Evolutionary conservation across 2,888 invertebrate species (phyloP).

Genomic region (Tenthredo scrophulariae): DNA sequence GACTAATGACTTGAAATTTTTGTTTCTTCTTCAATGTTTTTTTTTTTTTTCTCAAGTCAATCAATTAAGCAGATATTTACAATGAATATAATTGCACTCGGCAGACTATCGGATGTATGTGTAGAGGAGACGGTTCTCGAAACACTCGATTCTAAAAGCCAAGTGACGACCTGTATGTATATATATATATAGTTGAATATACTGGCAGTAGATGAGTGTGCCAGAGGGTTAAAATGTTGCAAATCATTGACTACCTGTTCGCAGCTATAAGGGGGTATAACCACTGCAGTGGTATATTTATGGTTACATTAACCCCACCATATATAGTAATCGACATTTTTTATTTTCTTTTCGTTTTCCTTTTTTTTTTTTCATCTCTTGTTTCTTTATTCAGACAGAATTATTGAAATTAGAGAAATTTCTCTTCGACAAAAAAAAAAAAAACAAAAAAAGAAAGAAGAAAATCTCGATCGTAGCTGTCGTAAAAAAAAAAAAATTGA

Average conservation of each 20-base stretch:
- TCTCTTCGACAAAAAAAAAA: no score
- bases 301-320: neutral
- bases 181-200: slow-evolving; percentile 57
- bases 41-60: neutral
- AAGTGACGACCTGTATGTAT: neutral
- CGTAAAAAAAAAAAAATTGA: slow-evolving; percentile 19
- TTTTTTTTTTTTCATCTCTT: neutral
- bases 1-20: no score
- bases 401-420: neutral
- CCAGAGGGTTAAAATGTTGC: slow-evolving; percentile 73
- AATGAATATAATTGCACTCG: neutral
- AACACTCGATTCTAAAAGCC: neutral
- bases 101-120: no score
- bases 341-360: neutral
- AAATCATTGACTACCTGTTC: slow-evolving; percentile 77
- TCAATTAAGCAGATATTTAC: neutral
- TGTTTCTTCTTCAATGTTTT: neutral
- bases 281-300: neutral
- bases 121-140: neutral
- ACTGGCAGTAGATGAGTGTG: no score
- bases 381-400: neutral
- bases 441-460: no score
- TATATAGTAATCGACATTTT: neutral
- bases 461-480: no score
- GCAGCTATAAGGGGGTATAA: neutral